Base-by-base conservation (phyloP, 53 echinoderm and acorn worm species). In the Apostichopus leukothele region DNA sequence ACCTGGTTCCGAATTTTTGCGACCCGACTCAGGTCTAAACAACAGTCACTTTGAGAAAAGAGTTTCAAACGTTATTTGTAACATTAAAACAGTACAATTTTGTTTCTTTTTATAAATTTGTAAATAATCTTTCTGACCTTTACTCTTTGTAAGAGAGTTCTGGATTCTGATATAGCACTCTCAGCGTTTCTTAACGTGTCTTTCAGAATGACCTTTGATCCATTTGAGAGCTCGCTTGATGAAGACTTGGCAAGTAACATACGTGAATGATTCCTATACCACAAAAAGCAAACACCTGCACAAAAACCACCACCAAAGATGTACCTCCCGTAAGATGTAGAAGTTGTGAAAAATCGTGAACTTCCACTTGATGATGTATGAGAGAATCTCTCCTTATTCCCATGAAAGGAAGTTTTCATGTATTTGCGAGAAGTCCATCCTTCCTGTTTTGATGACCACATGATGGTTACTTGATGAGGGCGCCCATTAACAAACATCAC, bases 61-160 rank as follows among this genome's bases (percentile, higher is more conserved):
- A 71, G 19, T 50, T 11, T 50, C 14, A 20, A 76, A 13, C 5
- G 50, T 52, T 68, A 86, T 86, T 6, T 86, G 22, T 20, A 60
- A 59, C 10, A 6, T 20, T 20, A 84, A 10, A 8, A 55, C 16
- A 76, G 21, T 21, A 75, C 19, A 73, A 74, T 16, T 51, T 25
- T 87, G 50, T 59, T 52, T n/a, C 14, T 6, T 39, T 20, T 51
- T 50, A 7, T n/a, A 71, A 12, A 26, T 39, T 39, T 39, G 39
- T 39, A 39, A 39, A 39, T 39, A 39, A 39, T 39, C 39, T 39
- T 39, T 39, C 39, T 55, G 73, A 90, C 89, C 89, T 93, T 96
- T 4, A 83, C 90, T 88, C 94, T 96, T 77, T 91, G 89, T 19
- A 96, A 78, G 13, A 96, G 88, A 83, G 89, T 92, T 63, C 88